Conservation (phyloP, 92 coral and sea anemone genomes). For the Zoanthus sansibaricus region DNA sequence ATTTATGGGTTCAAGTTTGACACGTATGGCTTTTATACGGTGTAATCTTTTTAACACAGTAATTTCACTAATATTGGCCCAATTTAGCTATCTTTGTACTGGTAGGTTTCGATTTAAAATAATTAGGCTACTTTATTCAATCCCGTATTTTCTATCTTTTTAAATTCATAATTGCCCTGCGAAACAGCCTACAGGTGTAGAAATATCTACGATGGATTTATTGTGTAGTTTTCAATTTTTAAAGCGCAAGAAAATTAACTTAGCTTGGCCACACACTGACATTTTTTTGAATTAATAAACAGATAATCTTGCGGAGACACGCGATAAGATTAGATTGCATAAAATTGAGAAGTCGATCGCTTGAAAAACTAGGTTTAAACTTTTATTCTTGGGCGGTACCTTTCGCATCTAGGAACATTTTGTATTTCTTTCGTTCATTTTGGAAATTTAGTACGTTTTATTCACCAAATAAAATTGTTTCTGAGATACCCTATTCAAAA, state of each 20-base stretch:
- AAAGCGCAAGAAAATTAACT: conserved; percentile 41
- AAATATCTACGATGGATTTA: not conserved
- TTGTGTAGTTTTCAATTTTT: conserved; percentile 13
- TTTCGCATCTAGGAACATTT: too few relatives aligned
- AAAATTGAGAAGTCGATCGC: too few relatives aligned
- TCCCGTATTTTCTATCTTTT: not conserved
- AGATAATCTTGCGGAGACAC: conserved; percentile 42
- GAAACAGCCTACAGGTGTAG: not conserved
- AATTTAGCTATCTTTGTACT: conserved; percentile 12
- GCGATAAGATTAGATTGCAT: conserved; percentile 35
- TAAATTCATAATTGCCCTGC: not conserved
- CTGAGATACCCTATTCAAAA: too few relatives aligned
- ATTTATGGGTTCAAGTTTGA: conserved; percentile 22
- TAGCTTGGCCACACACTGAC: conserved; percentile 26
- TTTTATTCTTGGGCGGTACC: not conserved
- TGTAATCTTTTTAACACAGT: conserved; percentile 20
- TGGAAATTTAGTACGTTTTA: too few relatives aligned
- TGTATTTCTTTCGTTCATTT: too few relatives aligned
- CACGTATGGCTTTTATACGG: not conserved
- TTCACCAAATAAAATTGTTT: too few relatives aligned
- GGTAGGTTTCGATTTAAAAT: conserved; percentile 1
- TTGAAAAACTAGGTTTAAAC: not conserved
- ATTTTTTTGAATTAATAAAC: conserved; percentile 36
- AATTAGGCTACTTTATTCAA: not conserved
- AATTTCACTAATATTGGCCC: conserved; percentile 15